These are phyloP conservation scores for Pasiphila rectangulata DNA, from an alignment of 2,888 invertebrate genomes.

Conservation along the genomic window DNA sequence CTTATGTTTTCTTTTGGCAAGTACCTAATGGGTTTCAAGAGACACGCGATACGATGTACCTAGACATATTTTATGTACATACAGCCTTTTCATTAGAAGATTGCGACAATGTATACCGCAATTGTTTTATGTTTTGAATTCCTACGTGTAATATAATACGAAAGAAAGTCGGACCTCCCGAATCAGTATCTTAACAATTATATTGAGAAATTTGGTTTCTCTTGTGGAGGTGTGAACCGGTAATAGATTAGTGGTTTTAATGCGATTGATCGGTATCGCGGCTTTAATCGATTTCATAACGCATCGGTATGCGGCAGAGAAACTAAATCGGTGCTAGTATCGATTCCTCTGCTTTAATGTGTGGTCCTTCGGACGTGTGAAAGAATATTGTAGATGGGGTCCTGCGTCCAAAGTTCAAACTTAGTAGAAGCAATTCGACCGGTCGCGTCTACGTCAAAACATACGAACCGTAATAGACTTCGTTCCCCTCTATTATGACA, in stretches of 20 bases:
- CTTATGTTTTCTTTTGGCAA: constrained; percentile 51
- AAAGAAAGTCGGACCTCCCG: constrained; percentile 32
- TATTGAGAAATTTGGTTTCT: constrained; percentile 38
- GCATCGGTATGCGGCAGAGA: constrained; percentile 52
- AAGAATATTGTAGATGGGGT: constrained; percentile 44
- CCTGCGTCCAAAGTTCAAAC: constrained; percentile 31
- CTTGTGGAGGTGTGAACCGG: constrained; percentile 49
- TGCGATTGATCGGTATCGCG: constrained; percentile 55
- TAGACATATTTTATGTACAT: too few species aligned
- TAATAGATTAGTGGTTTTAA: constrained; percentile 56
- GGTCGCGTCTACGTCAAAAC: constrained; percentile 14
- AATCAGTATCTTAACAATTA: constrained; percentile 37
- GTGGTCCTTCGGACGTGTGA: constrained; percentile 60
- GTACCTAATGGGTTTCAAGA: too few species aligned
- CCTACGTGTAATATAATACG: constrained; percentile 30
- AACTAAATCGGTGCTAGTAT: constrained; percentile 52
- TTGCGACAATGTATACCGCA: constrained; percentile 43
- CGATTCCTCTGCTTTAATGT: constrained; percentile 51
- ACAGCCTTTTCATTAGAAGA: constrained; percentile 46
- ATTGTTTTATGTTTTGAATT: constrained; percentile 37
- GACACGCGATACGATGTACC: too few species aligned
- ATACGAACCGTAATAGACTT: constrained; percentile 38
- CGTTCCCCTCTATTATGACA: constrained; percentile 57
- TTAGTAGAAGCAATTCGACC: neutral
- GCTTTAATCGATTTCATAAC: constrained; percentile 57